These are phyloP conservation scores for Halcyon senegalensis DNA, from an alignment of 2,113 vertebrate species.

Conservation along the genomic window DNA sequence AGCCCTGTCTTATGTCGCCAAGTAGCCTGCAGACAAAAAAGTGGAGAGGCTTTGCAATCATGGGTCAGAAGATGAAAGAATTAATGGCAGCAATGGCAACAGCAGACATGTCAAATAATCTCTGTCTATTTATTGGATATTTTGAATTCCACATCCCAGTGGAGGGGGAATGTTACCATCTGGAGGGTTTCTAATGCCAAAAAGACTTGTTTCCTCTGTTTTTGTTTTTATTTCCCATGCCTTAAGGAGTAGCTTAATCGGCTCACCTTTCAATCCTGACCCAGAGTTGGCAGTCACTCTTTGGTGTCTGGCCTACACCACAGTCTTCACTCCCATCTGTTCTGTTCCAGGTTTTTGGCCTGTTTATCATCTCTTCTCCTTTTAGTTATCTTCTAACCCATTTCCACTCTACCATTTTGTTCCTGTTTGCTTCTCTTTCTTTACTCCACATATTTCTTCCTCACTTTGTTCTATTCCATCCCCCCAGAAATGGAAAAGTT, in stretches of 20 bases:
- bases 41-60: background rate
- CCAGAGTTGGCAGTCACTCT: constrained; percentile 20
- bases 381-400: background rate
- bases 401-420: background rate
- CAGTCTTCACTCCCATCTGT: constrained; percentile 39
- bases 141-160: background rate
- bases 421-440: constrained; percentile 7
- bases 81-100: background rate
- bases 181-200: constrained; percentile 47
- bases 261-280: constrained; percentile 37
- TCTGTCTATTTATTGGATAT: background rate
- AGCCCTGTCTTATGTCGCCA: background rate
- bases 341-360: constrained; percentile 1
- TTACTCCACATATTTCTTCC: background rate
- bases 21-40: background rate
- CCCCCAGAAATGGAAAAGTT: background rate
- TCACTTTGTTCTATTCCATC: background rate
- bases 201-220: background rate
- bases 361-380: background rate
- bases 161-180: constrained; percentile 35
- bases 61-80: background rate
- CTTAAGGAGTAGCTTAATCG: background rate
- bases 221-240: constrained; percentile 36
- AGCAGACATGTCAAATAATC: background rate
- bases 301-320: background rate